These are phyloP conservation scores for Hyperoodon ampullatus DNA, from an alignment of 2,113 vertebrate genomes.

Conservation along the genomic window DNA sequence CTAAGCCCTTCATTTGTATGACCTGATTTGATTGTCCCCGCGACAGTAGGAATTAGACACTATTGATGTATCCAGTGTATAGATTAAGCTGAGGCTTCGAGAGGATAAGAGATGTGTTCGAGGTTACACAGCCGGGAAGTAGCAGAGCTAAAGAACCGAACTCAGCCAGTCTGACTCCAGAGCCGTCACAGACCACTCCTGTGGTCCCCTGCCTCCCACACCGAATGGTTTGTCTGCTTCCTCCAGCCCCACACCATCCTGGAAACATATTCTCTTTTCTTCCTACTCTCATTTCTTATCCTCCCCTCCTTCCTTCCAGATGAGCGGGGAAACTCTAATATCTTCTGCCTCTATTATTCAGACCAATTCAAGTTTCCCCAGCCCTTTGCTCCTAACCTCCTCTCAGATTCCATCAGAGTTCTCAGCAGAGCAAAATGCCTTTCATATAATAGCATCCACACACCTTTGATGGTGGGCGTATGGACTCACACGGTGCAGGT, in stretches of 20 bases:
- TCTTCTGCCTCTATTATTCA: neutral
- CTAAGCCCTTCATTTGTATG: neutral
- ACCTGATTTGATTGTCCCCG: neutral
- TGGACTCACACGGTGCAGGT: neutral
- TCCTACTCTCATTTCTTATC: neutral
- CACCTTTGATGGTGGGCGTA: constrained; percentile 41
- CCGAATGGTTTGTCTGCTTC: neutral
- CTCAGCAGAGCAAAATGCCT: constrained; percentile 21
- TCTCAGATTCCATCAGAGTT: constrained; percentile 36
- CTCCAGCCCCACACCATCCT: neutral
- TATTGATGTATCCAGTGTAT: neutral
- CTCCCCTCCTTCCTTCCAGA: neutral
- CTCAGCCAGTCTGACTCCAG: neutral
- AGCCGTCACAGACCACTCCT: neutral
- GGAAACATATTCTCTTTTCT: neutral
- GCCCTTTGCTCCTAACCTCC: neutral
- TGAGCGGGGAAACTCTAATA: neutral
- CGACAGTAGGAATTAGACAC: neutral
- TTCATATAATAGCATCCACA: neutral
- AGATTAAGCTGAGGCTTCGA: constrained; percentile 4
- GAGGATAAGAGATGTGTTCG: neutral
- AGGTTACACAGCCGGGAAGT: neutral
- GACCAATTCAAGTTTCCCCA: neutral
- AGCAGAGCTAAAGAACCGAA: neutral
- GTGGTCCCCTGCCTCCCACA: neutral